Evolutionary conservation across 2,797 vertebrate genomes (phyloP), one percentile per base, ranked within the genome.

Genomic region (Poecilia gillii): DNA sequence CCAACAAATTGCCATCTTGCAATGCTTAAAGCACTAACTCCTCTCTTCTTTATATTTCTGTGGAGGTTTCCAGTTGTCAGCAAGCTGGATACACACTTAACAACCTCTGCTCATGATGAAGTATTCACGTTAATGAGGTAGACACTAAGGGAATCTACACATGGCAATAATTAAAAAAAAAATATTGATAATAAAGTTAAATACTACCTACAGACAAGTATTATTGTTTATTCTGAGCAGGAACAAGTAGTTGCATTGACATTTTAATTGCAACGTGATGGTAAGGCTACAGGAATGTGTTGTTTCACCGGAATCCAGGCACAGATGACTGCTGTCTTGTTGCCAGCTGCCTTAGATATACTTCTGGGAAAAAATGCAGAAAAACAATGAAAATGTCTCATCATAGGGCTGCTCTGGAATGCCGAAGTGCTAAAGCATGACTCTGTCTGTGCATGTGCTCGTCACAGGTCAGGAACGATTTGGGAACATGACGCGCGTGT

Each of bases 401-500:
- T 78, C 11, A 75, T 25, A 70, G 55, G 41, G n/a, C 75, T 68
- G 71, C 41, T 41, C 6, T 49, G 66, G 41, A 72, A 13, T 36
- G 55, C 51, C 75, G 12, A 9, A 64, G 64, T 41, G 33, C 0
- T 47, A 33, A 77, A 66, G 62, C 79, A 75, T 78, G 36, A 82
- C 1, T 80, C 36, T 83, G 28, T 83, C 23, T 78, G n/a, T 82
- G 12, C 62, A 41, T 84, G 59, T 64, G 53, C 82, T 78, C 36
- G 20, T 68, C 71, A 1, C 93, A 99, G 99, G 99, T 89, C 99
- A 99, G 92, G 99, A 99, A 85, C 97, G 99, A 74, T 99, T 99
- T 90, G 99, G 99, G 87, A 99, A 99, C 94, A 99, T 99, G 99
- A 99, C 98, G 0, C 95, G 99, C 1, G 99, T 99, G 55, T 99